Percentiles rank a stretch among this genome's conserved stretches.
Evolutionary conservation across 2,113 vertebrate species (phyloP).

Genomic region (Raphicerus campestris): DNA sequence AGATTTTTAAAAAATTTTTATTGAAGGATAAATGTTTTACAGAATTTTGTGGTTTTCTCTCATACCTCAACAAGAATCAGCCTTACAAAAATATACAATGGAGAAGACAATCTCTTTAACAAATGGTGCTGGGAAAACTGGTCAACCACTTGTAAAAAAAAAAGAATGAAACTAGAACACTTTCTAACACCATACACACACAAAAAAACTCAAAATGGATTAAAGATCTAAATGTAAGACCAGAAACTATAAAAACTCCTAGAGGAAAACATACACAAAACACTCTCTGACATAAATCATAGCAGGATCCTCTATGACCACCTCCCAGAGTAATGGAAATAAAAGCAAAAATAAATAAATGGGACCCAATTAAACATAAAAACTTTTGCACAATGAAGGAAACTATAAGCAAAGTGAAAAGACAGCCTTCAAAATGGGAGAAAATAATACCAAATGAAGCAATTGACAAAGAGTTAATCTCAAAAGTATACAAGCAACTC

Average conservation of each 20-base stretch:
- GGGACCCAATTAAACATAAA: background rate
- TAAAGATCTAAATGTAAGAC: background rate
- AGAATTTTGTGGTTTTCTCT: background rate
- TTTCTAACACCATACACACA: background rate
- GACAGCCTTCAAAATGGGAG: background rate
- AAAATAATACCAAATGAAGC: background rate
- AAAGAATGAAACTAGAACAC: background rate
- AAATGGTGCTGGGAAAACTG: background rate
- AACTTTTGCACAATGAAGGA: background rate
- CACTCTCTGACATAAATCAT: background rate
- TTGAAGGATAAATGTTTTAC: background rate
- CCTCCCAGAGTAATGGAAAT: background rate
- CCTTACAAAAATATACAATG: background rate
- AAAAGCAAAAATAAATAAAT: background rate
- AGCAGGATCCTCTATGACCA: background rate
- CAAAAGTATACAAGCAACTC: background rate
- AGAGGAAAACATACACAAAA: background rate
- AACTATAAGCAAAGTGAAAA: background rate
- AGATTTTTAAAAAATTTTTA: background rate
- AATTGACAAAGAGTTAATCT: background rate
- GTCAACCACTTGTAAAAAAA: background rate
- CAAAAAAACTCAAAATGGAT: background rate
- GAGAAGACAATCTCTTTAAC: background rate
- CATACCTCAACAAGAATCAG: background rate
- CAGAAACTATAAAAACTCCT: background rate